These are phyloP conservation scores for Pan troglodytes DNA, from an alignment of 2,113 vertebrate genomes.

Conservation along the genomic window DNA sequence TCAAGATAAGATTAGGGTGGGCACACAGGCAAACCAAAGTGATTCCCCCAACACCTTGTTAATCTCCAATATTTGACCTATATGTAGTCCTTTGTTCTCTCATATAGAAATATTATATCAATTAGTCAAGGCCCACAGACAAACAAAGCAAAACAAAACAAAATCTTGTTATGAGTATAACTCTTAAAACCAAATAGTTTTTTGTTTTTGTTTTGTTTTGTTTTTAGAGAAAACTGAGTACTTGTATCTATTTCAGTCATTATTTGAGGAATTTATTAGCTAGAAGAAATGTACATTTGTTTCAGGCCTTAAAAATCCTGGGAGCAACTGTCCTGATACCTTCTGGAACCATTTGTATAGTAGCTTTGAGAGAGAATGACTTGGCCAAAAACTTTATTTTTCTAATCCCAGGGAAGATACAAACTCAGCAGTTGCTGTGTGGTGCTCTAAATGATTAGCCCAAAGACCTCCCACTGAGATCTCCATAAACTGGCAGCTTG, in stretches of 20 bases:
- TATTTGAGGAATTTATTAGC: neutral
- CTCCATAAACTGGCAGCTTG: constrained; percentile 52
- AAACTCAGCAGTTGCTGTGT: constrained; percentile 64
- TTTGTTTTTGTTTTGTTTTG: neutral
- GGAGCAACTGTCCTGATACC: neutral
- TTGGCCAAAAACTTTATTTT: constrained; percentile 61
- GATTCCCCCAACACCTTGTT: neutral
- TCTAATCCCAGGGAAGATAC: constrained; percentile 65
- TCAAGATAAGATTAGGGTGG: no score
- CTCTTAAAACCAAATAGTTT: neutral
- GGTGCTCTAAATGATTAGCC: constrained; percentile 30
- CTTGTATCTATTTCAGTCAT: neutral
- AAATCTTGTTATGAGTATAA: neutral
- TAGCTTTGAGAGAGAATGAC: constrained; percentile 38
- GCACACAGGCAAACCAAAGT: no score
- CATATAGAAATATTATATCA: neutral
- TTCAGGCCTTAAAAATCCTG: neutral
- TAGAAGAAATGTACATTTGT: constrained; percentile 13
- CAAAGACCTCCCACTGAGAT: constrained; percentile 59
- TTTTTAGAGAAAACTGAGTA: neutral
- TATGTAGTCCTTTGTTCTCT: neutral
- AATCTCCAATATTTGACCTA: neutral
- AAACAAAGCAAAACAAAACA: neutral
- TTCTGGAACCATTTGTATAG: constrained; percentile 42
- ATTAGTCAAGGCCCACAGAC: neutral